Percentiles rank a stretch among this genome's conserved stretches.
Conservation (phyloP, 1,140 invertebrate species). For the Rhyacophila brunnea region DNA sequence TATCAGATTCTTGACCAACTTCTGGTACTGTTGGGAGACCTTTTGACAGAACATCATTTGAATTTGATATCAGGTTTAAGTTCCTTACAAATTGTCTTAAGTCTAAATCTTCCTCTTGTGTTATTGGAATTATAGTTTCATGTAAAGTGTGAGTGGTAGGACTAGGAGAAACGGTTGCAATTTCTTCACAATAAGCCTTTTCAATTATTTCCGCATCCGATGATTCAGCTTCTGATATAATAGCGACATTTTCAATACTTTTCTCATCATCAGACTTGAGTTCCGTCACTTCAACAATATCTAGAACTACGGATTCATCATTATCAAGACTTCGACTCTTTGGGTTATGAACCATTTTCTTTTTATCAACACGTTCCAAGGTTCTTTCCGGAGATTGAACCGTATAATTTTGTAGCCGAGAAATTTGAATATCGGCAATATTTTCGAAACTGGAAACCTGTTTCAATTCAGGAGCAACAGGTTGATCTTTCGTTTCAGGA, state of each 20-base stretch:
- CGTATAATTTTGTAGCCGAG: conserved; percentile 37
- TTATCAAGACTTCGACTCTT: conserved; percentile 60
- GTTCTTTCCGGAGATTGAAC: conserved; percentile 55
- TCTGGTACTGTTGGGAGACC: conserved; percentile 4
- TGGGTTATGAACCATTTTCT: conserved; percentile 42
- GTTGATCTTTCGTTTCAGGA: background rate
- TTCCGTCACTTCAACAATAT: conserved; percentile 55
- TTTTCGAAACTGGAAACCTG: conserved; percentile 24
- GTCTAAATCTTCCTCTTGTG: conserved; percentile 47
- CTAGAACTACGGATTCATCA: conserved; percentile 46
- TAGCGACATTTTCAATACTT: conserved; percentile 43
- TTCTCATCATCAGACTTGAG: conserved; percentile 37
- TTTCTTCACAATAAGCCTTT: background rate
- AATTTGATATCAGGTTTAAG: conserved; percentile 53
- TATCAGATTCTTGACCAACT: conserved; percentile 9
- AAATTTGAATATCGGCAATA: conserved; percentile 12
- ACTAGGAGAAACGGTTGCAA: background rate
- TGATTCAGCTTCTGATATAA: conserved; percentile 59
- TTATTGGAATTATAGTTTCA: conserved; percentile 35
- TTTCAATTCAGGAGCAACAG: background rate
- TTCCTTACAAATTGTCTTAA: conserved; percentile 58
- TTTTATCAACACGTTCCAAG: conserved; percentile 39
- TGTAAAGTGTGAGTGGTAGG: background rate
- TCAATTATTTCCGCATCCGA: conserved; percentile 49
- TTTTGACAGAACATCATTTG: conserved; percentile 7